phyloP scores from a whole-genome alignment of 1,140 invertebrate genomes.

The Cotesia chilonis region DNA sequence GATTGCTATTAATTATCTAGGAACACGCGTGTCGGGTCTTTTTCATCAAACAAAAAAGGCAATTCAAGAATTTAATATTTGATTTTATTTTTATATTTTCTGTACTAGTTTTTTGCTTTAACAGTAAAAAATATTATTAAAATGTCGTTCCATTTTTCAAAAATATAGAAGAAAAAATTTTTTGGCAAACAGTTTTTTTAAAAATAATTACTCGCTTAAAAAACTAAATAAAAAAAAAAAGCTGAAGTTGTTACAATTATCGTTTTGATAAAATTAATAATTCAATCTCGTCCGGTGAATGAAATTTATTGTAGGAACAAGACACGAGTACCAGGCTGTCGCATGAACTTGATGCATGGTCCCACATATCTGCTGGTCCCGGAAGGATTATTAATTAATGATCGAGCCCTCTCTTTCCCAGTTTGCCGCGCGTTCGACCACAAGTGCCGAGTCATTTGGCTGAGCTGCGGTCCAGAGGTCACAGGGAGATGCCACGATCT shows the following conservation, averaged over 20 bases:
- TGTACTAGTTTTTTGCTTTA: too few relatives aligned
- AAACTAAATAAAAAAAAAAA: too few relatives aligned
- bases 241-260: too few relatives aligned
- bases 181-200: too few relatives aligned
- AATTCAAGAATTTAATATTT: background rate
- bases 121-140: too few relatives aligned
- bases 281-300: too few relatives aligned
- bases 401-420: slow-evolving; percentile 42
- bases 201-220: too few relatives aligned
- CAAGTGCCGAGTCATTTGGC: slow-evolving; percentile 40
- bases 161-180: too few relatives aligned
- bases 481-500: slow-evolving; percentile 31
- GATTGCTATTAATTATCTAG: slow-evolving; percentile 10
- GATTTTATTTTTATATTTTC: too few relatives aligned
- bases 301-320: slow-evolving; percentile 11
- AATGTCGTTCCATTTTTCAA: too few relatives aligned
- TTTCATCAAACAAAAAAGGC: background rate
- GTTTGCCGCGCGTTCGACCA: slow-evolving; percentile 19
- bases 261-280: too few relatives aligned
- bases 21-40: slow-evolving; percentile 3
- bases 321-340: slow-evolving; percentile 42
- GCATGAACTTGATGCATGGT: slow-evolving; percentile 50
- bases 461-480: slow-evolving; percentile 41
- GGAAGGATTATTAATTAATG: slow-evolving; percentile 57
- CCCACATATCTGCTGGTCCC: slow-evolving; percentile 44